phyloP scores from a whole-genome alignment of 2,113 vertebrate species.

The Sylvilagus bachmani region DNA sequence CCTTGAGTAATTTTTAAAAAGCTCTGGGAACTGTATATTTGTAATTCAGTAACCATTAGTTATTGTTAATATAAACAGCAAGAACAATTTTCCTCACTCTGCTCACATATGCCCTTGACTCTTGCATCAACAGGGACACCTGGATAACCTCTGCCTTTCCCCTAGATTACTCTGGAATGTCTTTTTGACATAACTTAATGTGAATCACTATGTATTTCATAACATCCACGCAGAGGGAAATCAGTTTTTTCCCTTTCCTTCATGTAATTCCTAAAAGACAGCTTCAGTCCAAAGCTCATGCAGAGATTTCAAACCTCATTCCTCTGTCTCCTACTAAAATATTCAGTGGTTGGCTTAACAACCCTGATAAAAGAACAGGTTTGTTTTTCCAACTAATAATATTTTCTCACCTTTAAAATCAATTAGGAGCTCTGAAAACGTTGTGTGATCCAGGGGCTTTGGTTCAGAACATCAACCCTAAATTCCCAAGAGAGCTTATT shows the following conservation, averaged over 20 bases:
- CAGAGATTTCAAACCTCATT: background rate
- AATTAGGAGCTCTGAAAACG: constrained; percentile 13
- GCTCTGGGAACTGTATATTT: background rate
- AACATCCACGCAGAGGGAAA: background rate
- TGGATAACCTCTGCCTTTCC: background rate
- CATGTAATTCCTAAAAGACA: background rate
- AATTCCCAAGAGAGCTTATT: constrained; percentile 46
- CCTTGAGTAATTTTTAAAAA: background rate
- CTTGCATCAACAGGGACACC: background rate
- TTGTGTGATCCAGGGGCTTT: background rate
- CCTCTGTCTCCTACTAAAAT: constrained; percentile 31
- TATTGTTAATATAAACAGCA: background rate
- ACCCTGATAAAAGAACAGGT: background rate
- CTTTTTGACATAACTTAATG: background rate
- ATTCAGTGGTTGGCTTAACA: constrained; percentile 35
- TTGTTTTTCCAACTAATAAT: constrained; percentile 1
- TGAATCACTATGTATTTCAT: background rate
- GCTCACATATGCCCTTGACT: background rate
- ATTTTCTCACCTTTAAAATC: constrained; percentile 63
- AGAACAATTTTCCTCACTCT: background rate
- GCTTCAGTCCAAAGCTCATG: background rate
- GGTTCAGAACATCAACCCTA: constrained; percentile 27
- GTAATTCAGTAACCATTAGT: background rate
- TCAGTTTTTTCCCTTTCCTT: background rate
- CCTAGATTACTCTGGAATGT: background rate